phyloP scores from a whole-genome alignment of 1,140 invertebrate species.

The Triops cancriformis region DNA sequence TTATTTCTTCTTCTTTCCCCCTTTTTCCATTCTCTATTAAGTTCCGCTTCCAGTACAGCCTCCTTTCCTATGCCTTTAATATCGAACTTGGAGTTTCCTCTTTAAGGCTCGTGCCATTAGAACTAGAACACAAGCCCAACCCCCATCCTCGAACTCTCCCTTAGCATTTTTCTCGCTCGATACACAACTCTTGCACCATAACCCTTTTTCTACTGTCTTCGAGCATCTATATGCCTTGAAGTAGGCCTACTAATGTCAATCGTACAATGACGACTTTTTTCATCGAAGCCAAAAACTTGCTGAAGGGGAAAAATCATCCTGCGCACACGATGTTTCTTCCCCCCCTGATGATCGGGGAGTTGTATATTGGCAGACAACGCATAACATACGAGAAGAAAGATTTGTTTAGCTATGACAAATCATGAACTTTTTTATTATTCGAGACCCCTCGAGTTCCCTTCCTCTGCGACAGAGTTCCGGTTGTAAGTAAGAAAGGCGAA shows the following conservation, averaged over 20 bases:
- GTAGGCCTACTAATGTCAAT: not conserved
- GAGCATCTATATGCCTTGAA: not conserved
- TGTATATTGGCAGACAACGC: no score
- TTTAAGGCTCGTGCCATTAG: not conserved
- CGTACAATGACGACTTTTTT: not conserved
- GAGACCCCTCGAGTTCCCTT: no score
- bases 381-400: no score
- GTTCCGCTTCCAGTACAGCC: not conserved
- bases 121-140: not conserved
- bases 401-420: no score
- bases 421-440: no score
- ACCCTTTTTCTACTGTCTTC: not conserved
- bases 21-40: not conserved
- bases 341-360: no score
- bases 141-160: not conserved
- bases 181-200: slow-evolving; percentile 1
- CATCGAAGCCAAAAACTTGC: not conserved
- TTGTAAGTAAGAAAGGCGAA: no score
- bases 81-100: not conserved
- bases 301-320: not conserved
- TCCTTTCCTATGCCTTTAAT: not conserved
- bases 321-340: no score
- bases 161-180: not conserved
- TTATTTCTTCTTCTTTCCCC: not conserved
- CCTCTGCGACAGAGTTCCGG: no score